Evolutionary conservation across 2,888 invertebrate species (phyloP), one percentile per base, ranked within the genome.

Genomic region (Caenorhabditis panamensis): DNA sequence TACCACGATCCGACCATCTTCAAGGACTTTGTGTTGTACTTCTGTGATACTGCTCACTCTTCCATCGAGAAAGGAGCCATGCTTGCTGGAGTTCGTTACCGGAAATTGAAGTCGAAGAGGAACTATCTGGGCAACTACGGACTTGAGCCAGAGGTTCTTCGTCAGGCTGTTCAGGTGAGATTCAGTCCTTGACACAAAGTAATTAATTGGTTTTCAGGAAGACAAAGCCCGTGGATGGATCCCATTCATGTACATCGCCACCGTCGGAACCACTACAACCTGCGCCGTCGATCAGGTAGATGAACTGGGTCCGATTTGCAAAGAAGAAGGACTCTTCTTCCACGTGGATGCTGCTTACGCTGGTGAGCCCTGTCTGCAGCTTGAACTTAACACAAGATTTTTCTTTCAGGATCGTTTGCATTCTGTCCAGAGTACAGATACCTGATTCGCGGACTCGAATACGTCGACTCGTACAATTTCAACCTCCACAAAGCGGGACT

Each of bases 401-500:
- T n/a, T 41, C 2, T 67, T 78, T 71, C 37, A 88, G 89, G 89
- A 1, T 85, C 87, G 24, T 90, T 84, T 81, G 73, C 87, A 6
- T 53, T 98, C 59, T 99, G 98, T 90, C 97, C 97, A 0, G 98
- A 99, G 92, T 96, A 94, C 92, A 94, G 97, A 56, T 94, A 94
- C 82, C 96, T 96, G 95, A 92, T 97, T 89, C 94, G 94, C 77
- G 97, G 97, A 3, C 94, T 97, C 16, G 95, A 96, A 63, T 93
- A 94, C 86, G 96, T 95, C 0, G 95, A 97, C 90, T 97, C 98
- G 0, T 95, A 99, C 84, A 97, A 96, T 2, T 97, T 98, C 92
- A 99, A 99, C 92, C 96, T 98, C 0, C 97, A 97, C 73, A 99
- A 99, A 92, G 98, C 98, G 96, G 92, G 99, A 91, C 95, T 98